Evolutionary conservation across 2,113 vertebrate genomes (phyloP), one percentile per base, ranked within the genome.

Genomic region (Bos javanicus): DNA sequence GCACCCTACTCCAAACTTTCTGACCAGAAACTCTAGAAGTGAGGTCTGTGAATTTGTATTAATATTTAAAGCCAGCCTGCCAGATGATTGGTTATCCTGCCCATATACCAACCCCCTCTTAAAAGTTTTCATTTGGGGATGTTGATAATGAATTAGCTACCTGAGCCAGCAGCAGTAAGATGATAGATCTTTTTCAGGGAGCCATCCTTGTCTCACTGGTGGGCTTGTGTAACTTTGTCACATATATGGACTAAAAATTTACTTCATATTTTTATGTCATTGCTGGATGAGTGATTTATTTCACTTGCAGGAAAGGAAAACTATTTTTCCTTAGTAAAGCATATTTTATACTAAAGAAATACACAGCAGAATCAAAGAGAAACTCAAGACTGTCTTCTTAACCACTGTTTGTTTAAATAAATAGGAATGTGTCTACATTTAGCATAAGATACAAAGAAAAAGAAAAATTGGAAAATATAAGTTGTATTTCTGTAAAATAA

Each of bases 401-500:
- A 90, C 33, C 57, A 93, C 3, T 48, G 48, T 76, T 96, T 95
- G 36, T 96, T 87, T 96, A 97, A 92, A 92, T 62, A 85, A 71
- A 83, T 85, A 71, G 43, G 26, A 26, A 78, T n/a, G 26, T 43
- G 39, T 54, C 64, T 62, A 39, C 64, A 94, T 86, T 93, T 94
- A 89, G 78, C n/a, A 78, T 39, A 71, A 76, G 21, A 89, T 39
- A 62, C 93, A 80, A 96, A 90, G 54, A 2, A 30, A 87, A 97
- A 86, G 33, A 95, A 91, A 88, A 74, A 25, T n/a, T 94, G 85
- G 54, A 96, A 94, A 86, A 85, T 88, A 25, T 71, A 97, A 89
- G 86, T 96, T 93, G 48, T 36, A 89, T 54, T 96, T 96, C 93
- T 91, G 54, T 67, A 76, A 91, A 94, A 86, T 95, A 97, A 96